Base-by-base conservation (phyloP, 2,113 vertebrate species). In the Collichthys lucidus region DNA sequence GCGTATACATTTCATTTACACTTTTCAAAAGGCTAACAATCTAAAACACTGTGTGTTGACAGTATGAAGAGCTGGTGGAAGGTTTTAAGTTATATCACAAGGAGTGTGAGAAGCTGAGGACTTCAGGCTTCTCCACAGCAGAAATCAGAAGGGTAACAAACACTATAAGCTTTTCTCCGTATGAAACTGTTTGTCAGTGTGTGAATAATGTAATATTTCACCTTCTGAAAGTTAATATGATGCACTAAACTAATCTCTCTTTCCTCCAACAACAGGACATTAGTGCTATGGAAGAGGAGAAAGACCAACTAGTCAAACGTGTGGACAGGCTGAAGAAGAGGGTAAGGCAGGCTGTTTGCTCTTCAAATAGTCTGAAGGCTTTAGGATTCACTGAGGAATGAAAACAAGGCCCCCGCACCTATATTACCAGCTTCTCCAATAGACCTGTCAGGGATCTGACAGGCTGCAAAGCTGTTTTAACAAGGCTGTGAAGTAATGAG, bases 11-110 rank as follows among this genome's bases (percentile, higher is more conserved):
- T 20, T 20, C 0, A n/a, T 57, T 55, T 49, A 29, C 6, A 8
- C 61, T 1, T 68, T 53, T 64, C 44, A 22, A 26, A 75, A 24
- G 11, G 0, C 31, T 29, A 14, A 16, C 57, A 17, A 11, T 1
- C 3, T 31, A 49, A 67, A 77, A 49, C 5, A 16, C 4, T 57
- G 0, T 84, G 4, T 72, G 63, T 93, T 91, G 60, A 5, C 79
- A 99, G 98, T 99, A 98, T 93, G 98, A 98, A 95, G 98, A 99
- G 80, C 91, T 98, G 82, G 97, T 99, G 92, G 98, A 97, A 88
- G 94, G 94, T 64, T 99, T 99, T 93, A 99, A 99, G 95, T 95
- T 89, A 19, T 95, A 97, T 55, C 98, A 99, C 90, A 99, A 98
- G 92, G 97, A 99, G 88, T 97, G 97, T 26, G 98, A 99, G 65